phyloP scores from a whole-genome alignment of 92 coral and sea anemone genomes.

The Epizoanthus rinbou region DNA sequence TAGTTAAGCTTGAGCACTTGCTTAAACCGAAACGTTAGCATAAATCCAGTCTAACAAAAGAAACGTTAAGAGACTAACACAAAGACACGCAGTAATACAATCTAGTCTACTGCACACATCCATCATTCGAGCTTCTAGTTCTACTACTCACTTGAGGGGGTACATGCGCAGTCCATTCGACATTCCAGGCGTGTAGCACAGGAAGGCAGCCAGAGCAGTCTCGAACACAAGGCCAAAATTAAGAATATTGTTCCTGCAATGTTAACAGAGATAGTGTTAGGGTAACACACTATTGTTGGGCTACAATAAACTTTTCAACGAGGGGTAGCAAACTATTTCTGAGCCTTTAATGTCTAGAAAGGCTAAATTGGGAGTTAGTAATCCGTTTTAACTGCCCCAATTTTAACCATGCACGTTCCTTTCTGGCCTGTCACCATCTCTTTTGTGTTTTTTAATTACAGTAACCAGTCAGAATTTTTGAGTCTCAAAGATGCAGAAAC shows the following conservation, averaged over 20 bases:
- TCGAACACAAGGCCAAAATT: conserved; percentile 92
- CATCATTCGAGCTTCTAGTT: not conserved
- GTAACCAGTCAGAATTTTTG: too few species aligned
- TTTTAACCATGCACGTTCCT: too few species aligned
- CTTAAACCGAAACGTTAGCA: not conserved
- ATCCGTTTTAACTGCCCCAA: too few species aligned
- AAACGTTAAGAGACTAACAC: not conserved
- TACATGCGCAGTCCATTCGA: conserved; percentile 91
- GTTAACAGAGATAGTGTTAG: not conserved
- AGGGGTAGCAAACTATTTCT: too few species aligned
- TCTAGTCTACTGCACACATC: not conserved
- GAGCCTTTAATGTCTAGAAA: too few species aligned
- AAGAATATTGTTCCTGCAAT: conserved; percentile 77
- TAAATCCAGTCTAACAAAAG: not conserved
- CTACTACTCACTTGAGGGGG: conserved; percentile 84
- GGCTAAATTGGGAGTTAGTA: too few species aligned
- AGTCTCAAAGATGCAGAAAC: too few species aligned
- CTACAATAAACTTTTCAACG: too few species aligned
- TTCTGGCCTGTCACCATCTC: too few species aligned
- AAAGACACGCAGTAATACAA: not conserved
- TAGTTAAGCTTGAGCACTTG: too few species aligned
- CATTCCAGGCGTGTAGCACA: conserved; percentile 94
- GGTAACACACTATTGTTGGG: not conserved
- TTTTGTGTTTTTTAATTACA: too few species aligned
- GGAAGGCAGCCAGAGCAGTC: conserved; percentile 78